Evolutionary conservation across 2,797 vertebrate genomes (phyloP), one percentile per base, ranked within the genome.

Genomic region (Triplophysa bombifrons): DNA sequence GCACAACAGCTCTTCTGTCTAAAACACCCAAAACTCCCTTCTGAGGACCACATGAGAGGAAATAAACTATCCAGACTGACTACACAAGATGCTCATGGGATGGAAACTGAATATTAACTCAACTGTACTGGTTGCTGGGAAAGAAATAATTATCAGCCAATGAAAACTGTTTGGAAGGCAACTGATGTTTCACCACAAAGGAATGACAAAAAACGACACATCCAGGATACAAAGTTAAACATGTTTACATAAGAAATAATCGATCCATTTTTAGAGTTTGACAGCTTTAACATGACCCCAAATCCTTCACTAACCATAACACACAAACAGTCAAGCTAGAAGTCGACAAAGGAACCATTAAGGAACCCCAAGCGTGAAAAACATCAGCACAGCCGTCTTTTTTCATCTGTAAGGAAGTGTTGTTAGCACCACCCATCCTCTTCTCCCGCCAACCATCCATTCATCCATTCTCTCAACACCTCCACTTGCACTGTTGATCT

Each of bases 391-490:
- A 72, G 68, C 64, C 64, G 10, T 69, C 44, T 73, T 69, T 74
- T 58, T 65, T 51, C 68, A 72, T 53, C 30, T 63, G 48, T 44
- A 17, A 71, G 13, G 63, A 60, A 63, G 65, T 77, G 66, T 66
- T 69, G 41, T 60, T n/a, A 71, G 64, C 63, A 77, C 44, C 67
- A 80, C 25, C 75, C 71, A 46, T 77, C 67, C 64, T 69, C 14
- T 60, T 72, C 58, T 58, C 44, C 48, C 60, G 55, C 55, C 60
- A 72, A 71, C 80, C 22, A 63, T 78, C 55, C 41, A 74, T 70
- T 56, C 55, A 27, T 68, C 55, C 58, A 50, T 60, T 69, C 27
- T 7, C 22, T 51, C 60, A 14, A 14, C 25, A 50, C 50, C 38
- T 38, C 14, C 41, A 9, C 50, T 22, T 38, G 9, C 41, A 9